Percentiles rank a stretch among this genome's conserved stretches.
Evolutionary conservation across 1,140 invertebrate species (phyloP).

Genomic region (Cryptotermes secundus): DNA sequence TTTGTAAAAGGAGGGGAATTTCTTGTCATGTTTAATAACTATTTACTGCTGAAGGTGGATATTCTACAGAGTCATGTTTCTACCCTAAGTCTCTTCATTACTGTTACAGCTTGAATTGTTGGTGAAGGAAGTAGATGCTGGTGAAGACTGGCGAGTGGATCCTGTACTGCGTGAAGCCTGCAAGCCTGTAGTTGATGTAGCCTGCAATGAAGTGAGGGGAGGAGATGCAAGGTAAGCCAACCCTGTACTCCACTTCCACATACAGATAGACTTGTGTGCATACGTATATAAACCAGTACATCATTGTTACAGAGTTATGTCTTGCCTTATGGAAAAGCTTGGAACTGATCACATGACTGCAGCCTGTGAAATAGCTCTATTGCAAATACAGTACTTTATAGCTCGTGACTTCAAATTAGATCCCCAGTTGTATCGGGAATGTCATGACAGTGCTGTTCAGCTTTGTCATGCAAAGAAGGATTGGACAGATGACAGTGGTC

Average conservation of each 20-base stretch:
- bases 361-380: conserved; percentile 84
- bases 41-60: no score
- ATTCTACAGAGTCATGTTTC: no score
- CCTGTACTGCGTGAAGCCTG: conserved; percentile 84
- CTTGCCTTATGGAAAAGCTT: conserved; percentile 90
- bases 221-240: conserved; percentile 42
- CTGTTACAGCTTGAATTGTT: conserved; percentile 66
- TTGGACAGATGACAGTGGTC: conserved; percentile 70
- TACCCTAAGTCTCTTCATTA: conserved; percentile 36
- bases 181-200: conserved; percentile 73
- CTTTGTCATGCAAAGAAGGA: conserved; percentile 77
- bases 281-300: background rate
- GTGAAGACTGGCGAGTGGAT: conserved; percentile 90
- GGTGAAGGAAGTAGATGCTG: conserved; percentile 77
- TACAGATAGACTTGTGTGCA: background rate
- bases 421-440: conserved; percentile 82
- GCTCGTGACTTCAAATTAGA: conserved; percentile 93
- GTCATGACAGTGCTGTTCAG: conserved; percentile 80
- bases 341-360: conserved; percentile 81
- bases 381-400: conserved; percentile 97
- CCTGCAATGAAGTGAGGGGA: conserved; percentile 58
- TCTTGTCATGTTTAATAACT: no score
- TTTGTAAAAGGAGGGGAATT: no score
- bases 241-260: background rate
- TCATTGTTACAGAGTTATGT: conserved; percentile 68